Base-by-base conservation (phyloP, 1,140 invertebrate genomes). In the Hylaeus volcanicus region DNA sequence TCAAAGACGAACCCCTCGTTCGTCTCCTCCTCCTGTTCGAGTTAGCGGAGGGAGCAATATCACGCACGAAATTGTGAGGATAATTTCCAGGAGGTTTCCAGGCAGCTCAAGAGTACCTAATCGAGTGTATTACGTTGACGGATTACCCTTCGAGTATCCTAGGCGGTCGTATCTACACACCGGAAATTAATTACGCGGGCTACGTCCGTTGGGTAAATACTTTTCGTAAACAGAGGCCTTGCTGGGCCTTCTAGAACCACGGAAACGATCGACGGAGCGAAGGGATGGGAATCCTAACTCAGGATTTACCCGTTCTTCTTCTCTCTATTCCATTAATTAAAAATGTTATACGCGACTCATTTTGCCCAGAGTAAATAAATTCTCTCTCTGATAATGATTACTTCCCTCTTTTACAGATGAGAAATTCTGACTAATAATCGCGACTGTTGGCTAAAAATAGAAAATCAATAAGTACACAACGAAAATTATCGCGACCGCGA, bases 131-230 rank as follows among this genome's bases (percentile, higher is more conserved):
- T 64, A 74, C 74, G 51, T 39, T 71, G 75, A 65, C 80, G 55
- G 83, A 85, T 85, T 85, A 82, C 75, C 55, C 26, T 14, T 2
- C 1, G 55, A 60, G 26, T 74, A 79, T 61, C 37, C 71, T 12
- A 58, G 72, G 11, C 6, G 48, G 39, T 39, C 12, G 69, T 39
- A 60, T 48, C 75, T 65, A 55, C 48, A 3, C 48, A 15, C 12
- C 15, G 69, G 61, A 85, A 85, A 85, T 85, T 83, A 83, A 85
- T 85, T 85, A 85, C 65, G 55, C n/a, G 45, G 43, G 26, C 15
- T 3, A n/a, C 72, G 45, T 83, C 61, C 51, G 83, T n/a, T 56
- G 58, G 65, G 53, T 51, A 84, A 79, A 74, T 75, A 84, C 65
- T 82, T 82, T 77, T 53, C n/a, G 41, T 14, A 81, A 81, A 77